Evolutionary conservation across 2,113 vertebrate species (phyloP).

Genomic region (Prinia subflava): DNA sequence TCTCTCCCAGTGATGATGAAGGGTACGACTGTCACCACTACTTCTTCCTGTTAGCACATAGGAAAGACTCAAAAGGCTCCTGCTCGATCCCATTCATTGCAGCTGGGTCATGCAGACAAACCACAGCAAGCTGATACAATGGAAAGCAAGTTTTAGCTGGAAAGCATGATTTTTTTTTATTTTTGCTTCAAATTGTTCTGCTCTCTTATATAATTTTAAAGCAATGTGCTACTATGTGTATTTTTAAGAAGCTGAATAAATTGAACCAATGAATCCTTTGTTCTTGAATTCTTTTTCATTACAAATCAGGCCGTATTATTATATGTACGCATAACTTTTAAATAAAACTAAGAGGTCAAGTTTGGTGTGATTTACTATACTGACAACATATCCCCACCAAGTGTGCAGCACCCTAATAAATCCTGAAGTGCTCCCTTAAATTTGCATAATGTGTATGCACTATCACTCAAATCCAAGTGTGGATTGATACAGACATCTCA

Average conservation of each 20-base stretch:
- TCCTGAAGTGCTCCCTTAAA: neutral
- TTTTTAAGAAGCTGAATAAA: neutral
- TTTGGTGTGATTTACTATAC: neutral
- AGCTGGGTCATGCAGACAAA: conserved; percentile 29
- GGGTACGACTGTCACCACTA: neutral
- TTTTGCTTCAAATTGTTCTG: neutral
- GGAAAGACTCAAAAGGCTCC: neutral
- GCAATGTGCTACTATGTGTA: neutral
- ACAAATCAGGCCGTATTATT: neutral
- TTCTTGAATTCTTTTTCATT: neutral
- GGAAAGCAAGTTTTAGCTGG: neutral
- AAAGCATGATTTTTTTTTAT: neutral
- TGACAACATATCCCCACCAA: neutral
- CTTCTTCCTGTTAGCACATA: conserved; percentile 10
- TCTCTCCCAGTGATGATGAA: conserved; percentile 6
- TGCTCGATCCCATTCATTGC: neutral
- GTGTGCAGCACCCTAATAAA: neutral
- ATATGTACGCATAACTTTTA: neutral
- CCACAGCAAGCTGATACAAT: neutral
- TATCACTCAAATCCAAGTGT: neutral
- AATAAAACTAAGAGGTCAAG: neutral
- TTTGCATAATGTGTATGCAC: neutral
- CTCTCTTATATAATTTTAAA: neutral
- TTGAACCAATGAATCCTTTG: neutral
- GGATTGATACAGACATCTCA: neutral